These are phyloP conservation scores for Arctia plantaginis DNA, from an alignment of 2,888 invertebrate species.

Conservation along the genomic window DNA sequence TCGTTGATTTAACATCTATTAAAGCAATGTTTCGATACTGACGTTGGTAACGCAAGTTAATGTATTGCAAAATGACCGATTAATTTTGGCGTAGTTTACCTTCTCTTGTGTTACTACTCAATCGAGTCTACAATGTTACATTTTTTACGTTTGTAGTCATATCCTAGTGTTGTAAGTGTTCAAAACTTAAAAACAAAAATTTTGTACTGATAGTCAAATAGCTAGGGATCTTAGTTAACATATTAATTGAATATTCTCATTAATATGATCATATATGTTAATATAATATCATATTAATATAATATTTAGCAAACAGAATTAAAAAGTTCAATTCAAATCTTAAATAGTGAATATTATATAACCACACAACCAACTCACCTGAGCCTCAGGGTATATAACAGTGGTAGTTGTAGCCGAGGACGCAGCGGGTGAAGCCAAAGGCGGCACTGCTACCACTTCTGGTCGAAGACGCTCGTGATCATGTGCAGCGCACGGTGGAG, in stretches of 20 bases:
- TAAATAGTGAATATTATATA: background rate
- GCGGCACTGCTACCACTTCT: constrained; percentile 95
- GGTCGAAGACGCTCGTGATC: constrained; percentile 94
- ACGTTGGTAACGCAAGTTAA: no score
- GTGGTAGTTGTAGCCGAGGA: constrained; percentile 95
- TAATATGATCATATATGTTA: no score
- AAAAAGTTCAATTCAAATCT: background rate
- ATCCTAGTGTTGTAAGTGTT: background rate
- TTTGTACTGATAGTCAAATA: no score
- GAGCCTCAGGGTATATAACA: constrained; percentile 96
- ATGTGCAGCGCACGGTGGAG: constrained; percentile 91
- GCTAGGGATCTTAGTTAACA: no score
- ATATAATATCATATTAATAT: no score
- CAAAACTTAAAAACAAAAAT: no score
- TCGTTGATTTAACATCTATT: background rate
- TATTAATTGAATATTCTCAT: background rate
- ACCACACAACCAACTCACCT: constrained; percentile 82
- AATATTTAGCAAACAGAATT: background rate
- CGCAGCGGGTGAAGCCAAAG: constrained; percentile 95
- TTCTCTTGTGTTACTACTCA: background rate
- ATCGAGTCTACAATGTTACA: background rate
- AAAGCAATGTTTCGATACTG: no score
- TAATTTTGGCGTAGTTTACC: no score
- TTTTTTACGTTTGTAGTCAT: background rate
- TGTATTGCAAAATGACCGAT: no score